phyloP scores from a whole-genome alignment of 2,113 vertebrate species.

The Tricholaema leucomelas region DNA sequence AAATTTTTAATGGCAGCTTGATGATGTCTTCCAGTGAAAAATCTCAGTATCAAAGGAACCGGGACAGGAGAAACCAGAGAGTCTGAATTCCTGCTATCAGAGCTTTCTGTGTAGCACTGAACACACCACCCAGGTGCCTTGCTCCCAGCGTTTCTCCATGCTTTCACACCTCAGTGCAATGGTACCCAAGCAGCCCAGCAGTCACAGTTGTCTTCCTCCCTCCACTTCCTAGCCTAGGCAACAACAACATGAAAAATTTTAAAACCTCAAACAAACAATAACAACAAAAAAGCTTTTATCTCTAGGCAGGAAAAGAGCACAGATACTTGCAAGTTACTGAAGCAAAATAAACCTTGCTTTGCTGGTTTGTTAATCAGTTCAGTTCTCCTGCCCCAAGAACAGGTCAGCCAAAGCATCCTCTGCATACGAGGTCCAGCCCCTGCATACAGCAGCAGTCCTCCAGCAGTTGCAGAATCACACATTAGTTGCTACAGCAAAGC shows the following conservation, averaged over 20 bases:
- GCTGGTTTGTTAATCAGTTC: neutral
- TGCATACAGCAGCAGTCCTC: neutral
- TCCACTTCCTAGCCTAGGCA: neutral
- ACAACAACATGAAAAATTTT: neutral
- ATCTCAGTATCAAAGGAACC: neutral
- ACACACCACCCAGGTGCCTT: neutral
- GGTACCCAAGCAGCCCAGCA: neutral
- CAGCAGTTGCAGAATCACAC: neutral
- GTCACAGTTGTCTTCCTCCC: neutral
- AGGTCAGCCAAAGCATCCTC: neutral
- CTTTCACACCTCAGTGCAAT: neutral
- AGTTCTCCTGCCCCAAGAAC: neutral
- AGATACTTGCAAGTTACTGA: neutral
- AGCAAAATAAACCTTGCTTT: neutral
- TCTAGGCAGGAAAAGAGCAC: neutral
- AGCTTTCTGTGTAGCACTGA: neutral
- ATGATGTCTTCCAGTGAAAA: no score
- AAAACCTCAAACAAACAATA: neutral
- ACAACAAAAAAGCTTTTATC: neutral
- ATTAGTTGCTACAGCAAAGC: neutral
- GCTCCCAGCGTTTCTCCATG: neutral
- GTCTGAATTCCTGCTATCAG: neutral
- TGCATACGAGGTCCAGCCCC: neutral
- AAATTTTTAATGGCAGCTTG: neutral
- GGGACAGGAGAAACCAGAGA: neutral